phyloP scores from a whole-genome alignment of 2,888 invertebrate species.

The Altica lythri region DNA sequence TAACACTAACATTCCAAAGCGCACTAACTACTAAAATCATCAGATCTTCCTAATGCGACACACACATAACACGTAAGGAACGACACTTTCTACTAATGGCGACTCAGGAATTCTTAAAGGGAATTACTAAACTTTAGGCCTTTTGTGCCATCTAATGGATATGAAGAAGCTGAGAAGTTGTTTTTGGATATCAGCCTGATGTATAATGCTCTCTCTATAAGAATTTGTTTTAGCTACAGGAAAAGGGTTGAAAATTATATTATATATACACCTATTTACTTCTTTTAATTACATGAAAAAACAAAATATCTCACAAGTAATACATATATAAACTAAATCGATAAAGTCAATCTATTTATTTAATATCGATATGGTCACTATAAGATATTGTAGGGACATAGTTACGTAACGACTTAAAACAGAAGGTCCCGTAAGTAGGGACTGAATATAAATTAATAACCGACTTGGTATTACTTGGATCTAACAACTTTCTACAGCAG shows the following conservation, averaged over 20 bases:
- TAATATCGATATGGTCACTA: too few species aligned
- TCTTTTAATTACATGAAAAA: too few species aligned
- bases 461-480: too few species aligned
- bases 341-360: too few species aligned
- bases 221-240: constrained; percentile 29
- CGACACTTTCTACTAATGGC: constrained; percentile 52
- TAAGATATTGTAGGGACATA: too few species aligned
- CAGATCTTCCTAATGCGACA: constrained; percentile 52
- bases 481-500: too few species aligned
- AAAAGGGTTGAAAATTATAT: constrained; percentile 9
- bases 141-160: constrained; percentile 54
- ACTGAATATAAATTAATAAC: too few species aligned
- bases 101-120: constrained; percentile 56
- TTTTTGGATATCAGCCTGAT: constrained; percentile 43
- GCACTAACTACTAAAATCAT: constrained; percentile 49
- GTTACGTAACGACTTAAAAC: too few species aligned
- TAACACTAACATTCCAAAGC: constrained; percentile 52
- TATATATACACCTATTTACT: too few species aligned
- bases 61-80: constrained; percentile 49
- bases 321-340: too few species aligned
- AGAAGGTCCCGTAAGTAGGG: too few species aligned
- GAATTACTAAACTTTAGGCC: constrained; percentile 57
- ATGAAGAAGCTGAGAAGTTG: constrained; percentile 45
- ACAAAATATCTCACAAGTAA: too few species aligned
- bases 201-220: constrained; percentile 43